These are phyloP conservation scores for Heliconius congener DNA, from an alignment of 1,140 invertebrate genomes.

Conservation along the genomic window DNA sequence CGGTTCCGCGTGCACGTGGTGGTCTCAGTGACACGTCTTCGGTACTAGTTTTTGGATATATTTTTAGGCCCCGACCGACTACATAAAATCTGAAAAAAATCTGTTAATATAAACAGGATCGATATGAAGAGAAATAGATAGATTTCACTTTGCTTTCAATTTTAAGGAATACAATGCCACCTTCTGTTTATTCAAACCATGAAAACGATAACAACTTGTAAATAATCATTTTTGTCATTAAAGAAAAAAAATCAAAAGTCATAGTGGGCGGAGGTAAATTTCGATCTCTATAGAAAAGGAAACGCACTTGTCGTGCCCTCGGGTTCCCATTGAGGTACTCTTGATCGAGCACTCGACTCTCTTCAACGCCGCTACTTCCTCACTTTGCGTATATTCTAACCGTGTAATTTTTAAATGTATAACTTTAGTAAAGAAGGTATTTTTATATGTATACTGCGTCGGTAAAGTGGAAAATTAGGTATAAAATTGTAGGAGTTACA, in stretches of 20 bases:
- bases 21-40: not conserved
- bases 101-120: too few species aligned
- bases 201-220: too few species aligned
- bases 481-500: too few species aligned
- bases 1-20: constrained; percentile 15
- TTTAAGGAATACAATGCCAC: too few species aligned
- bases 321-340: constrained; percentile 2
- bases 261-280: not conserved
- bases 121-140: too few species aligned
- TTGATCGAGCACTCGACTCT: not conserved
- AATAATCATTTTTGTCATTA: not conserved
- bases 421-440: not conserved
- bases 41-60: not conserved
- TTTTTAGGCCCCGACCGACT: not conserved
- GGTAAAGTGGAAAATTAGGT: too few species aligned
- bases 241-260: not conserved
- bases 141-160: too few species aligned
- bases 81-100: too few species aligned
- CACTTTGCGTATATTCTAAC: not conserved
- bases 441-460: too few species aligned
- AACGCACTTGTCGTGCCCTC: not conserved
- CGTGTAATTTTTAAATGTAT: not conserved
- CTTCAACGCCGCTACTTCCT: not conserved
- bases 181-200: too few species aligned
- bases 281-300: constrained; percentile 19